Base-by-base conservation (phyloP, 2,888 invertebrate species). In the Drosophila borealis region DNA sequence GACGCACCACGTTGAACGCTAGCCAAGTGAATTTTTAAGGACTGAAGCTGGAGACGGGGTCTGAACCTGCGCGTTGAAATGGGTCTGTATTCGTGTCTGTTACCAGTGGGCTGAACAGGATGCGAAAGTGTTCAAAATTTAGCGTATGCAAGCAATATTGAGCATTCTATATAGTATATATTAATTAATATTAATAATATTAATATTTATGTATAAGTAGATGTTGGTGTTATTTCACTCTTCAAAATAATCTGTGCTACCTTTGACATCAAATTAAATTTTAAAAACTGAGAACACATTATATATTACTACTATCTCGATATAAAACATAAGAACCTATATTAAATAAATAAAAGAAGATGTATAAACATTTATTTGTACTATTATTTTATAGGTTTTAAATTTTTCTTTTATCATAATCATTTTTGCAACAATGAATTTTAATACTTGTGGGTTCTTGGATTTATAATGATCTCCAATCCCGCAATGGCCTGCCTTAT, bases 1-100 rank as follows among this genome's bases (percentile, higher is more conserved):
- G 54, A 46, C 39, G 51, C 65, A 60, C 49, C 49, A 63, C 54
- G 66, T 81, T 83, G 82, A 79, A 74, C 78, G 70, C 69, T 80
- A 75, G 85, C 81, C 87, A 84, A 86, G 73, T 82, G 77, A 79
- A 81, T 78, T 85, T 78, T 82, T 73, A 62, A 79, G 80, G 39
- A 25, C 36, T n/a, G 14, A 3, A 9, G 8, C 4, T 2, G 19
- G 5, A 41, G 8, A 19, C 17, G 39, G 5, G 13, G 44, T 10
- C 21, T 6, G 13, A n/a, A 41, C 19, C 13, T 55, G 36, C 37
- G 21, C 37, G 17, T 14, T 10, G 2, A 19, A 5, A 11, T 10
- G 14, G 6, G 14, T 9, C 36, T 36, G 14, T 57, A n/a, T 50
- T 37, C 6, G 5, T 49, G 39, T 13, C 29, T 13, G 34, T 25